These are phyloP conservation scores for Amphipyra berbera DNA, from an alignment of 2,888 invertebrate species.

Conservation along the genomic window DNA sequence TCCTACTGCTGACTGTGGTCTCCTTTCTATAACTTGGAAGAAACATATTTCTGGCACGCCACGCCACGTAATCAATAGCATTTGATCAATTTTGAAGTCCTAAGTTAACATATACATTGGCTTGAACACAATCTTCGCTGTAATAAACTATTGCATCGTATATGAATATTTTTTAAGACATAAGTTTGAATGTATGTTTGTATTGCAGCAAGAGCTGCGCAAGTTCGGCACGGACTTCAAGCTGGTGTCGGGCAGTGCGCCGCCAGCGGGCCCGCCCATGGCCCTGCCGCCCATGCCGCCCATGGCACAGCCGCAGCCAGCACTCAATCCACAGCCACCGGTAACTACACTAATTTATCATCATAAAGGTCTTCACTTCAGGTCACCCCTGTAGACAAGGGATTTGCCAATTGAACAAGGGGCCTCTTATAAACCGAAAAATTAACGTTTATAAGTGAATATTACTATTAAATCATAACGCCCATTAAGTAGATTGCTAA, in stretches of 20 bases:
- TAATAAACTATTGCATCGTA: not conserved
- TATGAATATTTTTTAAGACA: too few relatives aligned
- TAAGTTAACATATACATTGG: too few relatives aligned
- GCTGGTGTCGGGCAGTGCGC: slow-evolving; percentile 82
- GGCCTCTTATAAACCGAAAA: too few relatives aligned
- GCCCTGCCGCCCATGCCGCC: slow-evolving; percentile 60
- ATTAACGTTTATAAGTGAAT: not conserved
- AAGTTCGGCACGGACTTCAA: slow-evolving; percentile 95
- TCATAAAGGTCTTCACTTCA: too few relatives aligned
- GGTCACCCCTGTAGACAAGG: too few relatives aligned
- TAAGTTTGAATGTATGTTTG: slow-evolving; percentile 2
- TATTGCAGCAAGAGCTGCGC: slow-evolving; percentile 90
- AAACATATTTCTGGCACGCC: too few relatives aligned
- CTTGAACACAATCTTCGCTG: too few relatives aligned
- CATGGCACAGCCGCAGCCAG: slow-evolving; percentile 49
- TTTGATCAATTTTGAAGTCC: too few relatives aligned
- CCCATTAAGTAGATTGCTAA: too few relatives aligned
- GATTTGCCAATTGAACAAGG: not conserved
- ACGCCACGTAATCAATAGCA: too few relatives aligned
- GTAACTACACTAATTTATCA: slow-evolving; percentile 22
- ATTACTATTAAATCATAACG: not conserved
- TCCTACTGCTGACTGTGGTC: too few relatives aligned
- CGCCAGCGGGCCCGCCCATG: slow-evolving; percentile 59
- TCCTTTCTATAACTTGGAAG: too few relatives aligned
- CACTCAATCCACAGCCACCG: slow-evolving; percentile 55